Base-by-base conservation (phyloP, 2,888 invertebrate species). In the Harmothoe impar region DNA sequence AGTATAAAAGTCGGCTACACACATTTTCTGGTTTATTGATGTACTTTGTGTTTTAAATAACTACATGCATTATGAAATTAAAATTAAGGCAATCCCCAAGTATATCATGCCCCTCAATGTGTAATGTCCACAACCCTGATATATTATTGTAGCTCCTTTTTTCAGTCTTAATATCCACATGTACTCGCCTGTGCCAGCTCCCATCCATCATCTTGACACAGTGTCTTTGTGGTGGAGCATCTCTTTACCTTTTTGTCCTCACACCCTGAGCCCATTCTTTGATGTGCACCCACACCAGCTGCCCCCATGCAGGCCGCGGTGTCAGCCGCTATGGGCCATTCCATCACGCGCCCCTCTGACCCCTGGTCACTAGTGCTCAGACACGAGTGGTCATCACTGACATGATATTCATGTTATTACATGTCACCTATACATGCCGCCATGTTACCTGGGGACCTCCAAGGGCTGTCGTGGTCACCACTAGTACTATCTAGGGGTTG, bases 331-430 rank as follows among this genome's bases (percentile, higher is more conserved):
- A 15, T 43, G 0, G 29, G 77, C 33, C 81, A 81, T 81, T n/a
- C 35, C 81, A 35, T 43, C 81, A 81, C 43, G 81, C 20, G 81
- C 17, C 35, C 15, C 20, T 33, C 35, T 81, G 81, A 81, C 81
- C 81, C 25, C 81, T 23, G 81, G 81, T 81, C 81, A 81, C 35
- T 43, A 7, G 1, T 1, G 35, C 35, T 10, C 35, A 81, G 17
- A 81, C 81, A 43, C 33, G 81, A 43, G 81, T 33, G 81, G 81
- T 17, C 81, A 81, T 81, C 81, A 81, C 35, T 81, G 81, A 81
- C 81, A 81, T 81, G 81, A 43, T 43, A 81, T 81, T 81, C 81
- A 43, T 81, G 43, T 81, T 81, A 81, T 81, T 81, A 81, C 81
- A 81, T 81, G 81, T 43, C 72, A 3, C 10, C 43, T 29, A 25